These are phyloP conservation scores for Cheilosia pagana DNA, from an alignment of 2,888 invertebrate species.

Conservation along the genomic window DNA sequence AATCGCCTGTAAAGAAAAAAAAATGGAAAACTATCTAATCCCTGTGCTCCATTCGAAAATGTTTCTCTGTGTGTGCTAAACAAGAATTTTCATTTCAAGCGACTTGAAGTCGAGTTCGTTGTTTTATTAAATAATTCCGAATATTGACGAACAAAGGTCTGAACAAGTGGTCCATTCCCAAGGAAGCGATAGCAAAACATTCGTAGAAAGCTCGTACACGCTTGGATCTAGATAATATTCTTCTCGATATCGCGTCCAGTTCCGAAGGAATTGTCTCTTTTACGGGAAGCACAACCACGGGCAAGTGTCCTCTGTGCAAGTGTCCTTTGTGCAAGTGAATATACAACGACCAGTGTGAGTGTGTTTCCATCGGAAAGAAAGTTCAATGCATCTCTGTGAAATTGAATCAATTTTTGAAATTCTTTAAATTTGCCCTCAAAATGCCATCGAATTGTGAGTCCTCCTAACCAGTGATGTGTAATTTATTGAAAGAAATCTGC, in stretches of 20 bases:
- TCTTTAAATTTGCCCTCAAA: not conserved
- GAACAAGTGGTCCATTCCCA: slow-evolving; percentile 69
- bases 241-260: not conserved
- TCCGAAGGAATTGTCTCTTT: slow-evolving; percentile 4
- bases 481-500: slow-evolving; percentile 49
- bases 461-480: slow-evolving; percentile 20
- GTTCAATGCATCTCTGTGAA: slow-evolving; percentile 15
- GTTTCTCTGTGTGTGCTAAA: slow-evolving; percentile 38
- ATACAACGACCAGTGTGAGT: not conserved
- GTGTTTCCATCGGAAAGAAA: not conserved
- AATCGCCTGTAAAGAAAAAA: slow-evolving; percentile 62
- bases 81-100: slow-evolving; percentile 27
- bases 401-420: not conserved
- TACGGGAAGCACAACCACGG: not conserved
- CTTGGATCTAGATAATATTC: slow-evolving; percentile 2
- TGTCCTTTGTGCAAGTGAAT: not conserved
- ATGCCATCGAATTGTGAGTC: not conserved
- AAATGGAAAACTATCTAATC: slow-evolving; percentile 53
- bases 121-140: slow-evolving; percentile 46
- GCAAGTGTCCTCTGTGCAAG: not conserved
- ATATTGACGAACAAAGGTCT: slow-evolving; percentile 9
- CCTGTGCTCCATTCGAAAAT: slow-evolving; percentile 55
- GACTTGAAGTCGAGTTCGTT: slow-evolving; percentile 25
- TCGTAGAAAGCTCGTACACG: slow-evolving; percentile 41
- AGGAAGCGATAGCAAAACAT: slow-evolving; percentile 61